Base-by-base conservation (phyloP, 2,888 invertebrate genomes). In the Nephrocerus scutellatus region DNA sequence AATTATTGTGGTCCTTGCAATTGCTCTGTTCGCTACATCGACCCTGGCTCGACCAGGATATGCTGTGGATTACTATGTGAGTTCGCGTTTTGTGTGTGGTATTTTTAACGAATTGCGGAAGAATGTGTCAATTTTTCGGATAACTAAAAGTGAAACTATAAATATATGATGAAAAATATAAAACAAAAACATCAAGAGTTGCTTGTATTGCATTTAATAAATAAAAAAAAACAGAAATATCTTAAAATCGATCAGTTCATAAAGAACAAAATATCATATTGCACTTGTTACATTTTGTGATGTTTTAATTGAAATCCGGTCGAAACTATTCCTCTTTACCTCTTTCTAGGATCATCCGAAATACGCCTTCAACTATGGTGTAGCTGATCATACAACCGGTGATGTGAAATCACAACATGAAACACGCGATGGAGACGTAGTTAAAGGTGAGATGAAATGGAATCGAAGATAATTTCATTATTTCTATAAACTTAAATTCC, bases 381-480 rank as follows among this genome's bases (percentile, higher is more conserved):
- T 78, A 29, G 75, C 77, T 12, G 78, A 78, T 57, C 77, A 72
- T 46, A 59, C 61, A 40, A 68, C 68, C 1, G 68, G 68, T 2
- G 78, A 79, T 56, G 72, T 78, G 1, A 79, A 79, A 49, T 77
- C 77, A 13, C 79, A 79, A 49, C 77, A 77, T 43, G 78, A 79
- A 56, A 73, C 74, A 0, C 71, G 78, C 41, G 76, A 78, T 44
- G 78, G 78, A 1, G 78, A 77, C 60, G 74, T 79, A 20, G 78
- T 79, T 2, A 77, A 77, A 71, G 77, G 77, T 77, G 56, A 43
- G 13, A 14, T n/a, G n/a, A n/a, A n/a, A n/a, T n/a, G n/a, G n/a
- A n/a, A n/a, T 10, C 12, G 10, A 9, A 10, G 8, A 6, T 19
- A 24, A 31, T 41, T 9, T 30, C 5, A 5, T 22, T 7, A 26